These are phyloP conservation scores for Hydropsyche tenuis DNA, from an alignment of 1,140 invertebrate species.

Conservation along the genomic window DNA sequence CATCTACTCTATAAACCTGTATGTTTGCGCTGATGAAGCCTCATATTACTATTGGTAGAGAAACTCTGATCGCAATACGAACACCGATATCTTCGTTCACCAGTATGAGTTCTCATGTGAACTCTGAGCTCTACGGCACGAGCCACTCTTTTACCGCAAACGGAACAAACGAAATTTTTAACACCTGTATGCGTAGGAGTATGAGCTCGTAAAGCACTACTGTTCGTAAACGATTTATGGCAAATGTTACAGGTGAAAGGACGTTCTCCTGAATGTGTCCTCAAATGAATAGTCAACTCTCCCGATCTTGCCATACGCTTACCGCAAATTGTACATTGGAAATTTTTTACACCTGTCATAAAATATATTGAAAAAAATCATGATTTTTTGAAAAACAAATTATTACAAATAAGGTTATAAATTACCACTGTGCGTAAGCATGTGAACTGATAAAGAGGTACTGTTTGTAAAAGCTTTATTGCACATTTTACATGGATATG, in stretches of 20 bases:
- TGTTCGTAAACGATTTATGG: slow-evolving; percentile 50
- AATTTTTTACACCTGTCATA: slow-evolving; percentile 41
- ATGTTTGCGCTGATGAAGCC: slow-evolving; percentile 52
- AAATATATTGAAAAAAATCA: background rate
- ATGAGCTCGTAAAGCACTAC: slow-evolving; percentile 32
- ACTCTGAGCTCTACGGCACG: slow-evolving; percentile 36
- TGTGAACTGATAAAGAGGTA: slow-evolving; percentile 41
- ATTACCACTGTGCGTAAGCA: slow-evolving; percentile 43
- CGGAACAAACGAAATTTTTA: slow-evolving; percentile 43
- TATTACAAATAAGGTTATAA: background rate
- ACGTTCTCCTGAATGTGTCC: slow-evolving; percentile 62
- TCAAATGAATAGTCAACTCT: slow-evolving; percentile 48
- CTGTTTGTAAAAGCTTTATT: slow-evolving; percentile 42
- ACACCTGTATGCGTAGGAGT: slow-evolving; percentile 38
- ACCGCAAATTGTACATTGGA: slow-evolving; percentile 40
- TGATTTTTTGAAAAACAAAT: background rate
- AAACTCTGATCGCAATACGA: slow-evolving; percentile 56
- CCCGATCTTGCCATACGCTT: slow-evolving; percentile 43
- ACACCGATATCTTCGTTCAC: slow-evolving; percentile 54
- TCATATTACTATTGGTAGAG: slow-evolving; percentile 55
- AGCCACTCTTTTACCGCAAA: slow-evolving; percentile 41
- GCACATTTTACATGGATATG: slow-evolving; percentile 38
- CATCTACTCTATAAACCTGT: slow-evolving; percentile 22
- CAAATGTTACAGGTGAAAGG: slow-evolving; percentile 51
- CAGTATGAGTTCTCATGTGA: slow-evolving; percentile 57